Conservation (phyloP, 2,797 vertebrate genomes). For the Crenichthys baileyi region DNA sequence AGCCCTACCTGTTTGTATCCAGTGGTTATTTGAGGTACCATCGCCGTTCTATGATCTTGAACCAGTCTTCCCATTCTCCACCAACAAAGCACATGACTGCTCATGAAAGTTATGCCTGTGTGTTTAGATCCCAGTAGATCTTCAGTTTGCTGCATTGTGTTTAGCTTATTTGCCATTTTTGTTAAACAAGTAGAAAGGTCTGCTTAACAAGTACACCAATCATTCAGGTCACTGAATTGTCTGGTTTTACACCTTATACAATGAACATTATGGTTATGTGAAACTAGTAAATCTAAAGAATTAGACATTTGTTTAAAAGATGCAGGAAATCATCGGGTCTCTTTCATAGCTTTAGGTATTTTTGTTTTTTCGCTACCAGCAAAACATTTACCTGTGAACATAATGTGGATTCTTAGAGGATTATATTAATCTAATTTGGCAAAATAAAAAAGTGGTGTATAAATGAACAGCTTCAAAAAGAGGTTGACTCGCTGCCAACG, state of each 20-base stretch:
- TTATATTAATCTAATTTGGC: conserved; percentile 24
- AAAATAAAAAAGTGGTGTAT: conserved; percentile 9
- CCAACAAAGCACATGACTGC: no score
- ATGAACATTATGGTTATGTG: not conserved
- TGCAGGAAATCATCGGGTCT: not conserved
- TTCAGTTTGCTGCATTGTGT: not conserved
- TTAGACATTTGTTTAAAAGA: not conserved
- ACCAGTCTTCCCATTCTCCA: no score
- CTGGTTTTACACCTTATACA: not conserved
- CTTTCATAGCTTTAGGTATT: not conserved
- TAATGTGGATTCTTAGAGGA: conserved; percentile 9
- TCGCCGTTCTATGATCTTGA: no score
- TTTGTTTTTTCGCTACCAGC: not conserved
- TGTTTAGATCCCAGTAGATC: not conserved
- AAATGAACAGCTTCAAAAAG: conserved; percentile 37
- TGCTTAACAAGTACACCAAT: not conserved
- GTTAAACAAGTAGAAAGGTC: no score
- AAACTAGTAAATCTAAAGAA: not conserved
- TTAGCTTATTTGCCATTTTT: not conserved
- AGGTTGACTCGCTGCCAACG: conserved; percentile 30
- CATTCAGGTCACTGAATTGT: not conserved
- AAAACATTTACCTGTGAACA: conserved; percentile 16
- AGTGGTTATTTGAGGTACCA: no score
- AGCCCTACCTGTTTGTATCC: not conserved
- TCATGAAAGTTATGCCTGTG: no score